phyloP scores from a whole-genome alignment of 1,140 invertebrate genomes.

The Neodiprion pinetum region DNA sequence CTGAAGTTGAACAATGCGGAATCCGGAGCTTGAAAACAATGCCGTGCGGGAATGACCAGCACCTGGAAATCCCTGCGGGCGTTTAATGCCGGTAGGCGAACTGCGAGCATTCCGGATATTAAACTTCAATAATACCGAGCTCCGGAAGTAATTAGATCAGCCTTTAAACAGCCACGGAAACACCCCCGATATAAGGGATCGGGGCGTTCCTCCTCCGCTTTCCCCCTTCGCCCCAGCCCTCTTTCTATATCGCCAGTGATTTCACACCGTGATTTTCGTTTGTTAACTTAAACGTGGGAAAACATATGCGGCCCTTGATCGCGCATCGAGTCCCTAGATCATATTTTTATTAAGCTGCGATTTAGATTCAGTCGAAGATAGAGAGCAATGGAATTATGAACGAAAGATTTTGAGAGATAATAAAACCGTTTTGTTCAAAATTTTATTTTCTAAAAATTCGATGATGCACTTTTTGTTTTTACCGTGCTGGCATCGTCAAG shows the following conservation, averaged over 20 bases:
- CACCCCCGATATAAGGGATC: slow-evolving; percentile 10
- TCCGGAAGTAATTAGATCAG: slow-evolving; percentile 55
- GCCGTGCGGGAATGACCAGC: slow-evolving; percentile 32
- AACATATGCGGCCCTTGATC: too few relatives aligned
- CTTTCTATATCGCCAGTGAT: slow-evolving; percentile 16
- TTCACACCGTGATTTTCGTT: slow-evolving; percentile 27
- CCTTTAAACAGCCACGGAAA: slow-evolving; percentile 37
- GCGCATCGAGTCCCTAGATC: too few relatives aligned
- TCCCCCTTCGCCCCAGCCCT: background rate
- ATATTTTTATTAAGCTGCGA: too few relatives aligned
- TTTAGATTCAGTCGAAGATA: too few relatives aligned
- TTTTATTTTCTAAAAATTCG: too few relatives aligned
- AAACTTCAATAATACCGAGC: slow-evolving; percentile 42
- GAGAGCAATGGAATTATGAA: too few relatives aligned
- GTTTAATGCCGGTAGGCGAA: slow-evolving; percentile 12
- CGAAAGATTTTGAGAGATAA: too few relatives aligned
- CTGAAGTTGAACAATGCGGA: slow-evolving; percentile 30
- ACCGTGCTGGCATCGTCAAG: too few relatives aligned
- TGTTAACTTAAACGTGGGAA: too few relatives aligned
- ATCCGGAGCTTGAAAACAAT: slow-evolving; percentile 41
- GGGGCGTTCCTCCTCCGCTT: slow-evolving; percentile 25
- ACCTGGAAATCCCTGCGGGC: slow-evolving; percentile 36
- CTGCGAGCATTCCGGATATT: slow-evolving; percentile 47
- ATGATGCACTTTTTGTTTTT: too few relatives aligned
- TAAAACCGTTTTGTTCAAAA: too few relatives aligned